Percentiles rank a stretch among this genome's conserved stretches.
Conservation (phyloP, 2,113 vertebrate genomes). For the Patagioenas fasciata region DNA sequence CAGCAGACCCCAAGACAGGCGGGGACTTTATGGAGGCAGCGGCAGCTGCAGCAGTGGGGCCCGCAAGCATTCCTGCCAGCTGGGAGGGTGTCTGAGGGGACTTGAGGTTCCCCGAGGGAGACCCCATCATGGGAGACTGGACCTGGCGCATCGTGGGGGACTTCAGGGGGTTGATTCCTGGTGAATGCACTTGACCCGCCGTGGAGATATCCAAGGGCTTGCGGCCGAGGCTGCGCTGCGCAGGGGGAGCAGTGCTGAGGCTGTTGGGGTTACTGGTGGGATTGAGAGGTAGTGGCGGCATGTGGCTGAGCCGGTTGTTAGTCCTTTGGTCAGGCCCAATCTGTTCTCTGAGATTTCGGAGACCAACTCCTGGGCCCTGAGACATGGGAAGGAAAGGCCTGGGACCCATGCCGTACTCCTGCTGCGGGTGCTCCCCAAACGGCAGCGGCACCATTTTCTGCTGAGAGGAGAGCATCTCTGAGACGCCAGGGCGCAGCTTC, state of each 20-base stretch:
- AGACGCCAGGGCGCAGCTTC: constrained; percentile 84
- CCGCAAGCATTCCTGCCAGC: constrained; percentile 94
- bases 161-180: constrained; percentile 94
- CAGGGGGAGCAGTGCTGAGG: constrained; percentile 79
- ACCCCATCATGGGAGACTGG: constrained; percentile 97
- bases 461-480: constrained; percentile 89
- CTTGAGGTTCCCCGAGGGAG: constrained; percentile 96
- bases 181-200: constrained; percentile 91
- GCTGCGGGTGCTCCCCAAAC: constrained; percentile 89
- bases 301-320: constrained; percentile 95
- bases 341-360: constrained; percentile 91
- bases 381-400: constrained; percentile 89
- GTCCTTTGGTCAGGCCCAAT: constrained; percentile 93
- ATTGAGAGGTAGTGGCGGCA: constrained; percentile 90
- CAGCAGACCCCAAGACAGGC: constrained; percentile 96
- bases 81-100: constrained; percentile 98
- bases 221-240: constrained; percentile 82
- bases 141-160: constrained; percentile 97
- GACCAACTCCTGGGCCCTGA: constrained; percentile 84
- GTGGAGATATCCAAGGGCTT: constrained; percentile 93
- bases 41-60: constrained; percentile 85
- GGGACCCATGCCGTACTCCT: constrained; percentile 91
- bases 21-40: constrained; percentile 97
- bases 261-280: constrained; percentile 80
- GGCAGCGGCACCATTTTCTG: constrained; percentile 91